A percentile compares a stretch with the other conserved stretches of the same genome.
Evolutionary conservation across 2,113 vertebrate genomes (phyloP).

Genomic region (Pteruthius melanotis): DNA sequence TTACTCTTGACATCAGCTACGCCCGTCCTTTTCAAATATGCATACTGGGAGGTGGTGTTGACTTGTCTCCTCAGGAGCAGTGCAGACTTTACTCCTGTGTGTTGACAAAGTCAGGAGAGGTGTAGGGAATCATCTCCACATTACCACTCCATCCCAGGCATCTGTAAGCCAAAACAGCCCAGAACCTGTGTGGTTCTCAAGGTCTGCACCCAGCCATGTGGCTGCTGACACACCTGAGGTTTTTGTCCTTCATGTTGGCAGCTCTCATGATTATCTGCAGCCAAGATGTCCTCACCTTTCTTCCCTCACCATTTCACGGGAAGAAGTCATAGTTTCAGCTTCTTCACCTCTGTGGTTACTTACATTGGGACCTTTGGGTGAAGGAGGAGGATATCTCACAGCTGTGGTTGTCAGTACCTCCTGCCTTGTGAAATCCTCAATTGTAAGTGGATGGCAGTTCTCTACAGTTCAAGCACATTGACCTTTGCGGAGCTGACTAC

Average conservation of each 20-base stretch:
- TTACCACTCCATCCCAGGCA: background rate
- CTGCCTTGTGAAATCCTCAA: background rate
- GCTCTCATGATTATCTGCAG: background rate
- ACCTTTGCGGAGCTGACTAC: background rate
- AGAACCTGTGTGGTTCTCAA: background rate
- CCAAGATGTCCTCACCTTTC: background rate
- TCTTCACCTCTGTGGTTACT: background rate
- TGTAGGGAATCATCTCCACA: background rate
- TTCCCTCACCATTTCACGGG: rapidly evolving
- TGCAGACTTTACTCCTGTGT: background rate
- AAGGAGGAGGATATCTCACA: background rate
- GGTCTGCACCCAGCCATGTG: background rate
- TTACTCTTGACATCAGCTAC: background rate
- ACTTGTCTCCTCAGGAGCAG: background rate
- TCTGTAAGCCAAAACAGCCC: background rate
- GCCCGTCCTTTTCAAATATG: background rate
- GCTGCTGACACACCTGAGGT: background rate
- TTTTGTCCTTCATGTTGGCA: background rate
- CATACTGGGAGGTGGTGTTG: background rate
- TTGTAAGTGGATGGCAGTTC: background rate
- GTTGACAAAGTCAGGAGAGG: background rate
- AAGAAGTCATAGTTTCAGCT: background rate
- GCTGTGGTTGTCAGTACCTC: background rate
- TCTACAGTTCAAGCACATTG: background rate
- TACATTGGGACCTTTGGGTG: background rate